These are phyloP conservation scores for Andrena bucephala DNA, from an alignment of 2,888 invertebrate species.

Conservation along the genomic window DNA sequence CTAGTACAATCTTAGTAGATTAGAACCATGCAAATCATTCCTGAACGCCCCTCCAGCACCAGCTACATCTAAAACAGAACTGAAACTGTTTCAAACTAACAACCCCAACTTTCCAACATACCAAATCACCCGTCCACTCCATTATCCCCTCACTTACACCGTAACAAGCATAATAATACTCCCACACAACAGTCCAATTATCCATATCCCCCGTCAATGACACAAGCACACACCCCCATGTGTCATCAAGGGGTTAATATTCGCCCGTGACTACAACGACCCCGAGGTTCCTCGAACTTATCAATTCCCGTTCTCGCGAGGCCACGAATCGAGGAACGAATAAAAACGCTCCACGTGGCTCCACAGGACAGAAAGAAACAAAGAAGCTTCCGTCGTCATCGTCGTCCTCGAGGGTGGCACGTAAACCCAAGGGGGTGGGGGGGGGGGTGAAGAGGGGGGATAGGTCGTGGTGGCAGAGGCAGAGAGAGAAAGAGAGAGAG, in stretches of 20 bases:
- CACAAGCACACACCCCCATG: neutral
- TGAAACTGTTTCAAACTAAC: too few species aligned
- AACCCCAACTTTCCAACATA: too few species aligned
- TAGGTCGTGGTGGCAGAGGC: constrained; percentile 2
- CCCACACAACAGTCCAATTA: neutral
- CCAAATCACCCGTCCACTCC: too few species aligned
- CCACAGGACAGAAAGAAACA: constrained; percentile 69
- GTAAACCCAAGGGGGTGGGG: constrained; percentile 57
- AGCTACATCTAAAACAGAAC: too few species aligned
- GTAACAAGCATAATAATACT: neutral
- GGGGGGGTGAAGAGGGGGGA: constrained; percentile 8
- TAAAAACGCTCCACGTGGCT: constrained; percentile 54
- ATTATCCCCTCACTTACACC: too few species aligned
- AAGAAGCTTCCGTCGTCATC: constrained; percentile 73
- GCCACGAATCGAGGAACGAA: constrained; percentile 38
- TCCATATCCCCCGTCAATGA: neutral
- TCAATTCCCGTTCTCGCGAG: constrained; percentile 29
- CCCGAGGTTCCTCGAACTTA: constrained; percentile 22
- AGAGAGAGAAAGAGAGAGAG: constrained; percentile 13
- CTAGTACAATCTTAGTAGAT: too few species aligned
- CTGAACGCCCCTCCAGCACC: too few species aligned
- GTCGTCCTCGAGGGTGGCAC: constrained; percentile 65
- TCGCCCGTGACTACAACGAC: neutral
- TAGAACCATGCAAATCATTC: too few species aligned
- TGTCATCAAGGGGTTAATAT: neutral